Conservation (phyloP, 2,797 vertebrate genomes). For the Eurystomus glaucurus region DNA sequence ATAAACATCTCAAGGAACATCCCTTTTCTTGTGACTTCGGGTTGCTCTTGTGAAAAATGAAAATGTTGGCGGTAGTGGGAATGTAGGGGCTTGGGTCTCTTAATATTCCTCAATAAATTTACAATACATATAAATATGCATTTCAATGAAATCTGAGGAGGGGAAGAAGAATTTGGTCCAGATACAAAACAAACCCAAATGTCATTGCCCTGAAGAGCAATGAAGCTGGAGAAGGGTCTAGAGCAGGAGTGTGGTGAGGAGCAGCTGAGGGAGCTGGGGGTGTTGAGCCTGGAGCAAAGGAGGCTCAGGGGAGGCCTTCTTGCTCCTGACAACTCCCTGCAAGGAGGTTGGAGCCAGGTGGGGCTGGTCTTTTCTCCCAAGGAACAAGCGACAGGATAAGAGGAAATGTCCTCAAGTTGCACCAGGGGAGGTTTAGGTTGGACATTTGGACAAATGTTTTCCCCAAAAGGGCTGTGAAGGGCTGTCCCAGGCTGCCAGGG, state of each 20-base stretch:
- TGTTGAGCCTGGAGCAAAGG: neutral
- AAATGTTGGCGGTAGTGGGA: neutral
- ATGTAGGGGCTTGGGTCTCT: neutral
- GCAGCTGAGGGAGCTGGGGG: neutral
- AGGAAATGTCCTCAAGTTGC: no score
- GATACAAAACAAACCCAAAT: neutral
- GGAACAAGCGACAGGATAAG: no score
- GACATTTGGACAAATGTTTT: no score
- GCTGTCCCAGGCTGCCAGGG: no score
- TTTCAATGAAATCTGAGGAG: neutral
- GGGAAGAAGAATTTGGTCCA: neutral
- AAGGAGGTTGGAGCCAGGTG: no score
- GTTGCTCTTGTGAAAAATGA: neutral
- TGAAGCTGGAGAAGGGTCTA: neutral
- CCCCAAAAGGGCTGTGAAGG: no score
- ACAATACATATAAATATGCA: fast-evolving
- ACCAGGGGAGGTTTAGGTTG: no score
- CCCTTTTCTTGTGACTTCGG: neutral
- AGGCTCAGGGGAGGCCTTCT: neutral
- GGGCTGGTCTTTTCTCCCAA: no score
- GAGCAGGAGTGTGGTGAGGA: neutral
- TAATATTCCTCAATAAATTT: neutral
- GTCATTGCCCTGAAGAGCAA: neutral
- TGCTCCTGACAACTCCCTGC: no score
- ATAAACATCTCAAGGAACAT: neutral